Base-by-base conservation (phyloP, 2,888 invertebrate species). In the Halocaridina rubra region DNA sequence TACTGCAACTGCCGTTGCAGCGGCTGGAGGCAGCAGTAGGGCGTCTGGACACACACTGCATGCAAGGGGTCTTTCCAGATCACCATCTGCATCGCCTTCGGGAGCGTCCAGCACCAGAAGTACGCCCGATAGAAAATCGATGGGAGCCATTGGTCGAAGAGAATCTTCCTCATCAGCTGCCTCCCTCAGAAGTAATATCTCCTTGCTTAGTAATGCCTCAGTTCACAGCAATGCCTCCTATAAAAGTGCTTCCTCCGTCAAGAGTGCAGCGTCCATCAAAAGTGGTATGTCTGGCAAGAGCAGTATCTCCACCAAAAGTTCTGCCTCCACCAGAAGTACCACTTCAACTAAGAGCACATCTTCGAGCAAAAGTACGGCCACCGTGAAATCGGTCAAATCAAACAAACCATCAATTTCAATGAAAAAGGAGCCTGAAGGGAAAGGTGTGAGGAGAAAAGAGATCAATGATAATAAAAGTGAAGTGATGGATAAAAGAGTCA, bases 371-470 rank as follows among this genome's bases (percentile, higher is more conserved):
- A 53, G 19, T 16, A 0, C 46, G n/a, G 22, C 59, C 53, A 59
- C 80, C 5, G 69, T 69, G 10, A 85, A 80, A 46, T 75, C 76
- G 32, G 30, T 8, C 59, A 72, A 64, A 39, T 33, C 61, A 24
- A 53, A 39, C 22, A 79, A 64, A 46, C 27, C 61, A n/a, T 24
- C 29, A 10, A 27, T 22, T 32, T 39, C 32, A 16, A 46, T 39
- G 22, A 81, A 74, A 75, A 86, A 81, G 71, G 86, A 86, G 16
- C 64, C 78, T 10, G 86, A 81, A 13, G 74, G 61, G 16, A 81
- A 81, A 27, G 81, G 77, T 4, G 79, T 77, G 29, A 39, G 81
- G 53, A 77, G 86, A 78, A 86, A 81, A 67, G 85, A 86, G 7
- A n/a, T 33, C 13, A n/a, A 19, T 19, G 81, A 86, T 29, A 81